Evolutionary conservation across 2,797 vertebrate genomes (phyloP), one percentile per base, ranked within the genome.

Genomic region (Staurois parvus): DNA sequence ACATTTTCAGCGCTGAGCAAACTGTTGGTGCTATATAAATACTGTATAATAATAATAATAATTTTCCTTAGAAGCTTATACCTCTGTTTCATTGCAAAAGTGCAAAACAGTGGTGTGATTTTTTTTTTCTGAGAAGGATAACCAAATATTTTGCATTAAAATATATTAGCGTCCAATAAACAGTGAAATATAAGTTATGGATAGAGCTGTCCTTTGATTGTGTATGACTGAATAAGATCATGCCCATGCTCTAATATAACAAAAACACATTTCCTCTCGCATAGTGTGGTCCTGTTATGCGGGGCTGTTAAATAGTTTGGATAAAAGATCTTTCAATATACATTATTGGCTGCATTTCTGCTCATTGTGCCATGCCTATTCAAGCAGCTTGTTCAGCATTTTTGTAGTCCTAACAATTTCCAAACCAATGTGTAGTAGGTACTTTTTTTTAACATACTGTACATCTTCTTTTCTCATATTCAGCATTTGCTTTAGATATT

Each of bases 381-480:
- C 45, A 69, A 26, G 9, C 15, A 64, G 34, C 34, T n/a, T 78
- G 52, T 59, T 59, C 34, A 42, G 34, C 62, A 69, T 79, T 79
- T 48, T 68, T 45, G 64, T 17, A 59, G 45, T 59, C 45, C 29
- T 56, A 75, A 75, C 29, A 67, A 79, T 68, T 79, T 48, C 21
- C 37, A 87, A 82, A 85, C 85, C 66, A 72, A 79, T 81, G 86
- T 72, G 84, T 59, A 70, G 73, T 81, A 72, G 15, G 29, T 83
- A 7, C 52, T 24, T 59, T 56, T 76, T 76, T 84, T 74, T 79
- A 81, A 45, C 68, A 24, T 0, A n/a, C n/a, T n/a, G n/a, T n/a
- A 85, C 89, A 85, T 64, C 86, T 87, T 79, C 45, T 48, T 52
- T 80, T 80, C 29, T 69, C 59, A 80, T 79, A 48, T 37, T 59